Base-by-base conservation (phyloP, 2,888 invertebrate species). In the Eupithecia tripunctaria region DNA sequence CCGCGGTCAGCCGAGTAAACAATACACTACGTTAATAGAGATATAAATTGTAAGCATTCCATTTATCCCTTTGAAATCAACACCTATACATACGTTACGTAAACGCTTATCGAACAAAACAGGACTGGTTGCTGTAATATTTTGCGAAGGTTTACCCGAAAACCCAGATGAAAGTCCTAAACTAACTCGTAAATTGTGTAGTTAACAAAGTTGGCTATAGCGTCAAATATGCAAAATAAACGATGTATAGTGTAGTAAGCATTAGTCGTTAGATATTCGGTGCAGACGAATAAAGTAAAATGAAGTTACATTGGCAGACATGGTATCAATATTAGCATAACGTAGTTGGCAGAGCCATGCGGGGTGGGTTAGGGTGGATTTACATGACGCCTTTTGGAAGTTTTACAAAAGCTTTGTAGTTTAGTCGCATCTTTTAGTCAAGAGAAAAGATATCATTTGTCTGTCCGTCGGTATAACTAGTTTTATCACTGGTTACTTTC, bases 21-120 rank as follows among this genome's bases (percentile, higher is more conserved):
- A 94, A 91, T 91, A 88, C 89, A 88, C 86, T 86, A 88, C 88
- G 90, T 89, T 94, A 94, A 94, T 94, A 92, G 92, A 94, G 94
- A 94, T 91, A 93, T 93, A 93, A 93, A 93, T 91, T 93, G 90
- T 88, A 85, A 84, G 86, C 87, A 88, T 90, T 91, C 87, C 88
- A 89, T 92, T 89, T 91, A 90, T 91, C 91, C 91, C 89, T 93
- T 91, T 90, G 89, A 89, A 87, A 90, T 91, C 91, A 86, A 87
- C 85, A 71, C 74, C 86, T 86, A 86, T 84, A 84, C 83, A 86
- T 84, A 84, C 83, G 84, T 90, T 87, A 88, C 84, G 85, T 64
- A 86, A 89, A 81, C 79, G 82, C 82, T 81, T 93, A 92, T 93
- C 91, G 88, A 80, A 66, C 70, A 73, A 77, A 78, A 81, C 90